These are phyloP conservation scores for Drosophila willistoni DNA, from an alignment of 1,140 invertebrate species.

Conservation along the genomic window DNA sequence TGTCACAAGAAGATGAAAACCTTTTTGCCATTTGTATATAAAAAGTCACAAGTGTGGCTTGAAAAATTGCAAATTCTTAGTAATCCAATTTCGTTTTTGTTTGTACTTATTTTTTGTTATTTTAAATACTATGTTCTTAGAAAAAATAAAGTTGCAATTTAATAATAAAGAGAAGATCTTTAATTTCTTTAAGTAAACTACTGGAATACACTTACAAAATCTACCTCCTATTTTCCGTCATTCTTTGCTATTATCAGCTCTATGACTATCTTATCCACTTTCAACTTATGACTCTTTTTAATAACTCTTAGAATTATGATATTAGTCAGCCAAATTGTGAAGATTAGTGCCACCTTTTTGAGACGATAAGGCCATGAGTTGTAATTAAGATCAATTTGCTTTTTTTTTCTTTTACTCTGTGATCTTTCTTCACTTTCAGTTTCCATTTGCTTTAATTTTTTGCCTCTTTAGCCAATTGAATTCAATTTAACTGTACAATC, in stretches of 20 bases:
- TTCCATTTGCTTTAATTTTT: conserved; percentile 5
- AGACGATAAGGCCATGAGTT: background rate
- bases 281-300: conserved; percentile 1
- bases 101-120: too few species aligned
- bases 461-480: conserved; percentile 59
- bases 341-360: background rate
- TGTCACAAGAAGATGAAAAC: background rate
- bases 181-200: too few species aligned
- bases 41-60: too few species aligned
- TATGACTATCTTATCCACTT: background rate
- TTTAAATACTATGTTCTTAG: too few species aligned
- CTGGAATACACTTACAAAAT: too few species aligned
- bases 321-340: background rate
- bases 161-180: too few species aligned
- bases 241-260: background rate
- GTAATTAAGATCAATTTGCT: background rate
- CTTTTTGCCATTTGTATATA: too few species aligned
- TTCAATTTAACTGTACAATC: conserved; percentile 65
- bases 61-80: too few species aligned
- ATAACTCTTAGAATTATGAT: background rate
- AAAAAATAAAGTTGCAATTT: too few species aligned
- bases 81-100: too few species aligned
- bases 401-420: background rate
- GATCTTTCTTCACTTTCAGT: conserved; percentile 30
- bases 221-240: background rate